These are phyloP conservation scores for Dicyrtoma fusca DNA, from an alignment of 2,888 invertebrate species.

Conservation along the genomic window DNA sequence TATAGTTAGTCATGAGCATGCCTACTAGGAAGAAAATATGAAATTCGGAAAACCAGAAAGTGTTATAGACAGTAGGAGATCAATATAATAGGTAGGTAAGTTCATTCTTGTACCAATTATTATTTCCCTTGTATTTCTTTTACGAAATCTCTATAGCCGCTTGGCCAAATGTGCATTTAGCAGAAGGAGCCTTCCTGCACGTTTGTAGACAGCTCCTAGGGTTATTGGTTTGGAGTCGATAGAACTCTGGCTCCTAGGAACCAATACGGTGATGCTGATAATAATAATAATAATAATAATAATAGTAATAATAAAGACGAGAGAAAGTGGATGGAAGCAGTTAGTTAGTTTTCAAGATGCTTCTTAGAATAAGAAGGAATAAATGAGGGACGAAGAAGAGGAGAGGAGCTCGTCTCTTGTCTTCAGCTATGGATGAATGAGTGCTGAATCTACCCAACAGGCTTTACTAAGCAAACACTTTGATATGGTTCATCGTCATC, in stretches of 20 bases:
- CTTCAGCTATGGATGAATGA: constrained; percentile 32
- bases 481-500: too few relatives aligned
- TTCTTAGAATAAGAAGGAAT: constrained; percentile 25
- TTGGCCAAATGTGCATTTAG: too few relatives aligned
- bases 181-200: too few relatives aligned
- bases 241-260: too few relatives aligned
- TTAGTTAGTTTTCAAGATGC: constrained; percentile 25
- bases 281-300: too few relatives aligned
- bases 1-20: too few relatives aligned
- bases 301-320: constrained; percentile 13
- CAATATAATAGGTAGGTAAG: constrained; percentile 32
- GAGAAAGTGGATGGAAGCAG: constrained; percentile 11
- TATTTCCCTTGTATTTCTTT: constrained; percentile 21
- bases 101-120: constrained; percentile 17
- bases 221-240: too few relatives aligned
- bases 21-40: not conserved
- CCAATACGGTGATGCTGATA: too few relatives aligned
- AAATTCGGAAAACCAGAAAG: not conserved
- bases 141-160: too few relatives aligned
- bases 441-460: constrained; percentile 7
- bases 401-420: constrained; percentile 6
- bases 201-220: too few relatives aligned
- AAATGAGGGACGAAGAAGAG: constrained; percentile 14
- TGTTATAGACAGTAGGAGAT: not conserved
- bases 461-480: too few relatives aligned